Conservation (phyloP, 2,888 invertebrate species). For the Melikaiella ostensackeni region DNA sequence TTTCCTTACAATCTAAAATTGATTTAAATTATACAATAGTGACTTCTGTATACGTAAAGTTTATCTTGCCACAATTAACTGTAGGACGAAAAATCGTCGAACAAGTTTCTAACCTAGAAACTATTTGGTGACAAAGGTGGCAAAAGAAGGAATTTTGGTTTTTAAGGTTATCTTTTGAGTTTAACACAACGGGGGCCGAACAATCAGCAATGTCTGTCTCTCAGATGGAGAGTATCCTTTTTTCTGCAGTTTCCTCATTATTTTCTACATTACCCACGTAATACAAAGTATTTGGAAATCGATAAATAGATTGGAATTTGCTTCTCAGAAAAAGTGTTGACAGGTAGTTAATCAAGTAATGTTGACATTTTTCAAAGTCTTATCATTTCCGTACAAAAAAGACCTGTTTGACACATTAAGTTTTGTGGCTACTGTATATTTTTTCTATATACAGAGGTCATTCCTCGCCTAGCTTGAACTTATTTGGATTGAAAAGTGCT, state of each 20-base stretch:
- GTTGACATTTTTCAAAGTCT: constrained; percentile 12
- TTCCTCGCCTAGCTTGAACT: no score
- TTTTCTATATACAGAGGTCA: no score
- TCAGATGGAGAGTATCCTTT: constrained; percentile 96
- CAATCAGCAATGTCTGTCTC: constrained; percentile 85
- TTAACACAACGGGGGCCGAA: constrained; percentile 89
- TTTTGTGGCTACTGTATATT: no score
- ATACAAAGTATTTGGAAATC: neutral
- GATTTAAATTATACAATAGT: neutral
- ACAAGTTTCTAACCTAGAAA: neutral
- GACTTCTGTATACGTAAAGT: neutral
- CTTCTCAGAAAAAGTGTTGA: neutral
- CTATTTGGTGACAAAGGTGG: neutral
- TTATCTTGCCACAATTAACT: neutral
- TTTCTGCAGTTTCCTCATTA: constrained; percentile 40
- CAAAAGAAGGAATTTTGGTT: constrained; percentile 23
- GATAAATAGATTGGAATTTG: neutral
- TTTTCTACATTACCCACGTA: neutral
- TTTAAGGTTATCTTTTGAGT: constrained; percentile 62
- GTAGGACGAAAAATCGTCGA: neutral
- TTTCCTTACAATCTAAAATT: neutral
- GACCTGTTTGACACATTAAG: neutral
- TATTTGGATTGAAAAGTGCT: no score
- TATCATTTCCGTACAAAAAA: neutral
- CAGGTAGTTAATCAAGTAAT: neutral